These are phyloP conservation scores for Torymus tubicola DNA, from an alignment of 2,888 invertebrate genomes.

Conservation along the genomic window DNA sequence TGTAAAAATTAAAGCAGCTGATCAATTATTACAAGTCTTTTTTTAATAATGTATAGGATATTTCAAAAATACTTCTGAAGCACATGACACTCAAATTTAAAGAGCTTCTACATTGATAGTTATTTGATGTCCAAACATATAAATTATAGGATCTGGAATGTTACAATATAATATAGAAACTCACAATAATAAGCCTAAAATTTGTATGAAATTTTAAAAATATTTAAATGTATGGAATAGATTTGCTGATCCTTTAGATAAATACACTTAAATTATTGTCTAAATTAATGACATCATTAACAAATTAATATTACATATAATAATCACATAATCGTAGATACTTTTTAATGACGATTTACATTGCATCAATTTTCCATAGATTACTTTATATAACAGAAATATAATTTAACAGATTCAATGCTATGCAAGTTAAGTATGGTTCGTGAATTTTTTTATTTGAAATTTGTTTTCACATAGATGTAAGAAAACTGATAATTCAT, in stretches of 20 bases:
- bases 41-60: no score
- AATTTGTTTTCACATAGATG: no score
- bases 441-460: no score
- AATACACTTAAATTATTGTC: constrained; percentile 11
- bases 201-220: background rate
- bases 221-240: background rate
- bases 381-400: constrained; percentile 11
- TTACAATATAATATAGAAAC: constrained; percentile 14
- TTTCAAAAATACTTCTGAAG: no score
- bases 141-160: constrained; percentile 37
- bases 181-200: constrained; percentile 11
- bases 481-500: no score
- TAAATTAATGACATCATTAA: constrained; percentile 10
- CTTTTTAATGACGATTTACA: background rate
- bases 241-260: background rate
- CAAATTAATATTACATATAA: constrained; percentile 1
- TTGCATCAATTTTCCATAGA: background rate
- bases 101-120: no score
- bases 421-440: no score
- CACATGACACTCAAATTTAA: no score
- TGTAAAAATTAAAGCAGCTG: no score
- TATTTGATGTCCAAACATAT: background rate
- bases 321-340: background rate
- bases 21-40: no score
- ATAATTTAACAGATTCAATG: background rate